Percentiles rank a stretch among this genome's conserved stretches.
Conservation (phyloP, 1,140 invertebrate genomes). For the Drosophila baimaii region DNA sequence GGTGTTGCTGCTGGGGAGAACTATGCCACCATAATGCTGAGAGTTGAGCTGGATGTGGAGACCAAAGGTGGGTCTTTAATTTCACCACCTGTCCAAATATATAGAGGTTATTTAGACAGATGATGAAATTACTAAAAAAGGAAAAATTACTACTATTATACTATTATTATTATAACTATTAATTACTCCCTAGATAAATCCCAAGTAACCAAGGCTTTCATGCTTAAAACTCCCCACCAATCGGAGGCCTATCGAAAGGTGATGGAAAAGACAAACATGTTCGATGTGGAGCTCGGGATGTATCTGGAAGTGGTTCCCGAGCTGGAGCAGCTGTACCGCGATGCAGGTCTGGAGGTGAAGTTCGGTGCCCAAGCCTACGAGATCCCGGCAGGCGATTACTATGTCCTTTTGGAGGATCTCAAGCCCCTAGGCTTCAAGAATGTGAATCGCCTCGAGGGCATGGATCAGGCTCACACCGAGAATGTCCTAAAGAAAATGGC, state of each 20-base stretch:
- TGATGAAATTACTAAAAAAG: no score
- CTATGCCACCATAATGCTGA: slow-evolving; percentile 70
- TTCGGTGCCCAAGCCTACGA: slow-evolving; percentile 68
- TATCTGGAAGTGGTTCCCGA: slow-evolving; percentile 64
- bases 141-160: no score
- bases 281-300: slow-evolving; percentile 63
- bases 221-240: slow-evolving; percentile 63
- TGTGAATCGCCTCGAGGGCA: slow-evolving; percentile 85
- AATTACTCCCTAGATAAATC: no score
- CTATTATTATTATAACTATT: no score
- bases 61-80: slow-evolving; percentile 30
- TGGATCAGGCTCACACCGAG: slow-evolving; percentile 85
- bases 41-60: slow-evolving; percentile 63
- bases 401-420: slow-evolving; percentile 86
- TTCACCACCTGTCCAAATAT: neutral
- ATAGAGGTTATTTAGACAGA: no score
- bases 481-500: slow-evolving; percentile 85
- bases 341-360: slow-evolving; percentile 62
- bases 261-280: slow-evolving; percentile 46
- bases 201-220: slow-evolving; percentile 50
- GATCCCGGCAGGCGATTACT: slow-evolving; percentile 37
- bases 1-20: no score
- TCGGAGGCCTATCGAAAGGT: slow-evolving; percentile 30
- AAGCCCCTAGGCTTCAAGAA: slow-evolving; percentile 75
- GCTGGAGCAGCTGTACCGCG: slow-evolving; percentile 68